Evolutionary conservation across 92 coral and sea anemone genomes (phyloP).

Genomic region (Galaxea fascicularis): DNA sequence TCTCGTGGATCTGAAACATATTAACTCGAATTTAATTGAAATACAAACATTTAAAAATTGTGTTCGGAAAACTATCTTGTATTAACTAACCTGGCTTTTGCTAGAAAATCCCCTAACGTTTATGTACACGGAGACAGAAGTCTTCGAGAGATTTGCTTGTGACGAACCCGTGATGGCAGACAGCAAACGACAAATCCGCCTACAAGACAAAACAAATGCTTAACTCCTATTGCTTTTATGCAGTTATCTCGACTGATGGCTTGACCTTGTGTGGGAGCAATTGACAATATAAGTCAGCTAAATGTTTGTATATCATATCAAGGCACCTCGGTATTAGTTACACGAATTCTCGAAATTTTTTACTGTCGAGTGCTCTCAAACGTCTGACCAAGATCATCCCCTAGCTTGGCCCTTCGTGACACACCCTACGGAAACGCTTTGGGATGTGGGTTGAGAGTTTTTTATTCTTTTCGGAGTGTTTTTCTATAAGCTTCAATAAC

Average conservation of each 20-base stretch:
- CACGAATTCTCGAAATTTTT: constrained; percentile 18
- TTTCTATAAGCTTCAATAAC: no score
- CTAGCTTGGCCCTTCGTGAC: neutral
- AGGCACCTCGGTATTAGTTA: neutral
- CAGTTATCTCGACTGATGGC: neutral
- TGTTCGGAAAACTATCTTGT: neutral
- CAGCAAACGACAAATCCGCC: neutral
- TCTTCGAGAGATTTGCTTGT: neutral
- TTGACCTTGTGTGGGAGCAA: constrained; percentile 13
- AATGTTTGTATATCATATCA: neutral
- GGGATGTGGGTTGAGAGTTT: neutral
- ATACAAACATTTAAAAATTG: neutral
- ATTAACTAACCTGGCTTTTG: constrained; percentile 3
- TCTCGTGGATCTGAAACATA: neutral
- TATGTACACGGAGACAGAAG: neutral
- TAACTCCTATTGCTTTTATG: neutral
- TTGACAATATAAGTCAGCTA: neutral
- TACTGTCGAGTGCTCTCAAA: neutral
- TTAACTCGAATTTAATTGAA: neutral
- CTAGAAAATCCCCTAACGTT: constrained; percentile 7
- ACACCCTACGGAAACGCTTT: neutral
- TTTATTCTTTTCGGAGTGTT: neutral
- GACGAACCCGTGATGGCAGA: neutral
- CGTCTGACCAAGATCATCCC: neutral
- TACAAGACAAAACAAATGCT: constrained; percentile 1